Percentiles rank a stretch among this genome's conserved stretches.
Evolutionary conservation across 35 echinoderm and acorn worm species (phyloP).

Genomic region (Ophiothrix spiculata): DNA sequence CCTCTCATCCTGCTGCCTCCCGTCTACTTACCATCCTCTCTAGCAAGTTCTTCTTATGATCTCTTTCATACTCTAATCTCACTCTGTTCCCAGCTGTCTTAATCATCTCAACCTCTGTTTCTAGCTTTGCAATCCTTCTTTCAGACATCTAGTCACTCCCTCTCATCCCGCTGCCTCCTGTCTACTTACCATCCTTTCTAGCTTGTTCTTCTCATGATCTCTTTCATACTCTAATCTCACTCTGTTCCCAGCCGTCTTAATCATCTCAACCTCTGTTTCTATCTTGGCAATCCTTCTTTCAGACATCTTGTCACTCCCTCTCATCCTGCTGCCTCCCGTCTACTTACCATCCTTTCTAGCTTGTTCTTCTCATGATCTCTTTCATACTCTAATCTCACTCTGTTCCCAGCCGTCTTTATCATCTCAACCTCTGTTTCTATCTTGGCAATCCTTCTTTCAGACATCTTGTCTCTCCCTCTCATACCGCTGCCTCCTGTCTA

Average conservation of each 20-base stretch:
- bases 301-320: too few relatives aligned
- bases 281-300: constrained; percentile 65
- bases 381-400: constrained; percentile 64
- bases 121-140: constrained; percentile 63
- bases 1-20: too few relatives aligned
- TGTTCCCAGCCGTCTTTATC: constrained; percentile 47
- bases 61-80: constrained; percentile 68
- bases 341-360: constrained; percentile 1
- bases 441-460: constrained; percentile 58
- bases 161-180: too few relatives aligned
- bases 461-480: constrained; percentile 58
- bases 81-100: constrained; percentile 44
- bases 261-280: constrained; percentile 65
- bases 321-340: too few relatives aligned
- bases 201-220: constrained; percentile 35
- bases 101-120: constrained; percentile 68
- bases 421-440: constrained; percentile 72
- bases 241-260: constrained; percentile 50
- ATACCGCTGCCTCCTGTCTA: constrained; percentile 35
- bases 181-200: constrained; percentile 4
- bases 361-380: constrained; percentile 41
- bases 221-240: constrained; percentile 64
- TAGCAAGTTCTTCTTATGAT: constrained; percentile 23
- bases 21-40: constrained; percentile 7
- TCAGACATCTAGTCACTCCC: too few relatives aligned